phyloP scores from a whole-genome alignment of 1,140 invertebrate species.

The Drosophila virilis region DNA sequence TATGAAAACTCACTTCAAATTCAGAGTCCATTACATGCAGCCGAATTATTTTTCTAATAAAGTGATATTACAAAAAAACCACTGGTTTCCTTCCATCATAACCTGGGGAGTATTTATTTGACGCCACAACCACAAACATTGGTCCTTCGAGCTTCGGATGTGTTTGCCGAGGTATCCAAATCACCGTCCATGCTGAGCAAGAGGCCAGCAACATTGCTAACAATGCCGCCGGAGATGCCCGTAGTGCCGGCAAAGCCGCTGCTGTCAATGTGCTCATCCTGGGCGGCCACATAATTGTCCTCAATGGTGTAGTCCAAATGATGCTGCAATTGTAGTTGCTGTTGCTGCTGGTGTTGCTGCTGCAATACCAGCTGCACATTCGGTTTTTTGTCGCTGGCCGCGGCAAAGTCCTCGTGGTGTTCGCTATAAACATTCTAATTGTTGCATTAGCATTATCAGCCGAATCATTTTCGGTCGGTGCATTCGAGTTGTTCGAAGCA shows the following conservation, averaged over 20 bases:
- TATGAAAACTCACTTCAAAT: too few relatives aligned
- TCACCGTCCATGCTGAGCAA: slow-evolving; percentile 64
- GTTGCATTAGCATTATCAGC: slow-evolving; percentile 64
- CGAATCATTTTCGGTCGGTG: slow-evolving; percentile 65
- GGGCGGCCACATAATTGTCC: slow-evolving; percentile 77
- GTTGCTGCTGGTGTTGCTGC: slow-evolving; percentile 34
- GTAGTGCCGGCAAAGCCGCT: slow-evolving; percentile 46
- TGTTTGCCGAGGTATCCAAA: slow-evolving; percentile 59
- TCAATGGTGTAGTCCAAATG: slow-evolving; percentile 76
- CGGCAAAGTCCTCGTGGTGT: slow-evolving; percentile 54
- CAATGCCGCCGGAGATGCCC: slow-evolving; percentile 1
- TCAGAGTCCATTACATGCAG: too few relatives aligned
- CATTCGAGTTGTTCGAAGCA: slow-evolving; percentile 61
- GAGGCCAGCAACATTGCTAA: slow-evolving; percentile 17
- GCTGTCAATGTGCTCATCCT: slow-evolving; percentile 74
- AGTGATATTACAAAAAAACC: too few relatives aligned
- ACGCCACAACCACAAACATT: too few relatives aligned
- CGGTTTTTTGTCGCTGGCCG: slow-evolving; percentile 42
- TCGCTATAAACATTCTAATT: slow-evolving; percentile 65
- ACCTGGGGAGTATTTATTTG: too few relatives aligned
- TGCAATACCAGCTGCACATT: slow-evolving; percentile 34
- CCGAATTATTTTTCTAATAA: too few relatives aligned
- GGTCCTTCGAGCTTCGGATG: slow-evolving; percentile 43
- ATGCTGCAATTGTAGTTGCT: slow-evolving; percentile 51
- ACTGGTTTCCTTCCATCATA: too few relatives aligned